These are phyloP conservation scores for Mycetomoellerius zeteki DNA, from an alignment of 1,140 invertebrate genomes.

Conservation along the genomic window DNA sequence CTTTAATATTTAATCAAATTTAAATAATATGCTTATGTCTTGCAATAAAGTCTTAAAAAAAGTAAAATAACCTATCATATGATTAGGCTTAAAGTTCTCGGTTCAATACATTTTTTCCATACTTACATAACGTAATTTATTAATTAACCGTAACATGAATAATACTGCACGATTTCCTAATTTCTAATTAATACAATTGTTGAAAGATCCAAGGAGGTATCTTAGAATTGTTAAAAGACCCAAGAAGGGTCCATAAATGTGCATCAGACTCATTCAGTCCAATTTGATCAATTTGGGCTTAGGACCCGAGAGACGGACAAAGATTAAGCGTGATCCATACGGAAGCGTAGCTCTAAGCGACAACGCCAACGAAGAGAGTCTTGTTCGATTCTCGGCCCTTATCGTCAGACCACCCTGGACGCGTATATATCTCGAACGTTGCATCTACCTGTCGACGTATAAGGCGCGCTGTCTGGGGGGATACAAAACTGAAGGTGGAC, in stretches of 20 bases:
- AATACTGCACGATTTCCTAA: not conserved
- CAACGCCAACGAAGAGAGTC: not conserved
- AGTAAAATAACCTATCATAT: not conserved
- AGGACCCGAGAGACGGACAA: not conserved
- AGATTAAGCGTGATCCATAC: conserved; percentile 21
- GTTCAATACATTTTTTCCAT: not conserved
- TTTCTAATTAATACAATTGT: not conserved
- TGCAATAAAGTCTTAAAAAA: not conserved
- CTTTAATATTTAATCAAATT: not conserved
- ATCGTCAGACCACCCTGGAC: conserved; percentile 55
- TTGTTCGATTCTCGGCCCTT: conserved; percentile 19
- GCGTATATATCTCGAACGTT: conserved; percentile 59
- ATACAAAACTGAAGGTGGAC: conserved; percentile 70
- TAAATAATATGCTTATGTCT: not conserved
- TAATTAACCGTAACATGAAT: not conserved
- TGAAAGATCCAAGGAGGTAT: not conserved
- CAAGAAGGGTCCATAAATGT: not conserved
- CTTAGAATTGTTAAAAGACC: not conserved
- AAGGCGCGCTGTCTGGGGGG: conserved; percentile 62
- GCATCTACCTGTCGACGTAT: conserved; percentile 65
- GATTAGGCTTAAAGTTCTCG: not conserved
- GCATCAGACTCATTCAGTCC: conserved; percentile 8
- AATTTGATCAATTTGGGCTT: conserved; percentile 26
- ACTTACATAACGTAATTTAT: conserved; percentile 3
- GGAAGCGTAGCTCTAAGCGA: conserved; percentile 33